Percentiles rank a stretch among this genome's conserved stretches.
Evolutionary conservation across 2,888 invertebrate species (phyloP).

Genomic region (Halocaridina rubra): DNA sequence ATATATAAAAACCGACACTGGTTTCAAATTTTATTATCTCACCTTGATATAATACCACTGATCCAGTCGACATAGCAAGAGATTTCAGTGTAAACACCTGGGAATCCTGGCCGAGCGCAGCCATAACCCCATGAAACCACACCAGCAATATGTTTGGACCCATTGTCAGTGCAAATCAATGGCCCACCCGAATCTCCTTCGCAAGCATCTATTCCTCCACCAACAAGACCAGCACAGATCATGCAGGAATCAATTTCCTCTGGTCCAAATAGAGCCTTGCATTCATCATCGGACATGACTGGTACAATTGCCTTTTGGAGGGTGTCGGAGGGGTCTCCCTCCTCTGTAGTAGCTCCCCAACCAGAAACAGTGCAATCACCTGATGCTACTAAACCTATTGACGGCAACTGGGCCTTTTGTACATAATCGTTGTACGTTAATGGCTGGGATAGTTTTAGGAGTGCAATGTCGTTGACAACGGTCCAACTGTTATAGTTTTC

Average conservation of each 20-base stretch:
- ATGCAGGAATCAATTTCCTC: slow-evolving; percentile 44
- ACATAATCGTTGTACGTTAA: slow-evolving; percentile 30
- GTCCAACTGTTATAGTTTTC: slow-evolving; percentile 24
- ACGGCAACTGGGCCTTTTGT: neutral
- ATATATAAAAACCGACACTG: too few species aligned
- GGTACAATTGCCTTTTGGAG: slow-evolving; percentile 53
- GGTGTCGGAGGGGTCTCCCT: slow-evolving; percentile 30
- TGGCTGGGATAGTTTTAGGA: slow-evolving; percentile 25
- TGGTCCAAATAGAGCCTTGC: slow-evolving; percentile 31
- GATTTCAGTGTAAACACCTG: slow-evolving; percentile 64
- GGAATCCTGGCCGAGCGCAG: slow-evolving; percentile 44
- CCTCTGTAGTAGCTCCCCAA: slow-evolving; percentile 45
- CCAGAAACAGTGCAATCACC: slow-evolving; percentile 53
- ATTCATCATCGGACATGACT: slow-evolving; percentile 40
- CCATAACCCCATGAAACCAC: slow-evolving; percentile 59
- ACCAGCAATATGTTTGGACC: slow-evolving; percentile 29
- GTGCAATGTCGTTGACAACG: slow-evolving; percentile 42
- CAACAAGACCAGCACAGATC: slow-evolving; percentile 53
- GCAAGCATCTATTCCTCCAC: slow-evolving; percentile 51
- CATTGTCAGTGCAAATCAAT: slow-evolving; percentile 26
- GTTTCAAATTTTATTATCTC: too few species aligned
- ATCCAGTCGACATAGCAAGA: slow-evolving; percentile 65
- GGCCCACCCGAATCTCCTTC: slow-evolving; percentile 54
- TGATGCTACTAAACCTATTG: slow-evolving; percentile 2
- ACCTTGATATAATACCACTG: neutral